A percentile compares a stretch with the other conserved stretches of the same genome.
These are phyloP conservation scores for Coturnix japonica DNA, from an alignment of 2,113 vertebrate species.

Conservation along the genomic window DNA sequence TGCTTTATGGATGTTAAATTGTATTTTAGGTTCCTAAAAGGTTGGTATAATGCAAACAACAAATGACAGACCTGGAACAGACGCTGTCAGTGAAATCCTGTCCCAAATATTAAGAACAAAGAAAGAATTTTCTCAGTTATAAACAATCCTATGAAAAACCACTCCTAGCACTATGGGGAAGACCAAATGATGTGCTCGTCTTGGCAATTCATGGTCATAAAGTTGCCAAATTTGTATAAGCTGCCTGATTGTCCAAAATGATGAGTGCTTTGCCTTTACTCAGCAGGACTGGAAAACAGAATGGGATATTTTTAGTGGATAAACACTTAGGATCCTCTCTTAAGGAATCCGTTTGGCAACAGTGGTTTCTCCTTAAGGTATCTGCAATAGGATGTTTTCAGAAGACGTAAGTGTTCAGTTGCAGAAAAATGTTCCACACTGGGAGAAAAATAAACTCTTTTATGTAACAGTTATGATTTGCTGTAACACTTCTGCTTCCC, in stretches of 20 bases:
- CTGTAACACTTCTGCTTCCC: background rate
- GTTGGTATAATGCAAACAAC: background rate
- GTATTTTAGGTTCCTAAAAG: background rate
- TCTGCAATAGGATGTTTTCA: background rate
- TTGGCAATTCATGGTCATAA: background rate
- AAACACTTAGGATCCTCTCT: background rate
- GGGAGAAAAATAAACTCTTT: background rate
- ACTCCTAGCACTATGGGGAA: background rate
- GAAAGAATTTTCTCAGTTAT: background rate
- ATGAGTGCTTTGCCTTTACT: background rate
- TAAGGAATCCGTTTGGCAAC: background rate
- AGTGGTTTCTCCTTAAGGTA: accelerated
- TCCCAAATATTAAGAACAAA: background rate
- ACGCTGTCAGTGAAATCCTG: background rate
- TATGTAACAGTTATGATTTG: background rate
- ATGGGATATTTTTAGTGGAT: background rate
- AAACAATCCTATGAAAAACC: background rate
- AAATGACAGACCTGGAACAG: background rate
- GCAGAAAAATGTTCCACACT: background rate
- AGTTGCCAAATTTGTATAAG: background rate
- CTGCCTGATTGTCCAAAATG: background rate
- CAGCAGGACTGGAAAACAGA: background rate
- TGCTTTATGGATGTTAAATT: background rate
- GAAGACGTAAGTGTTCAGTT: background rate
- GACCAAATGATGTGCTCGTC: accelerated